Conservation (phyloP, 2,797 vertebrate genomes). For the Lycodopsis pacificus region DNA sequence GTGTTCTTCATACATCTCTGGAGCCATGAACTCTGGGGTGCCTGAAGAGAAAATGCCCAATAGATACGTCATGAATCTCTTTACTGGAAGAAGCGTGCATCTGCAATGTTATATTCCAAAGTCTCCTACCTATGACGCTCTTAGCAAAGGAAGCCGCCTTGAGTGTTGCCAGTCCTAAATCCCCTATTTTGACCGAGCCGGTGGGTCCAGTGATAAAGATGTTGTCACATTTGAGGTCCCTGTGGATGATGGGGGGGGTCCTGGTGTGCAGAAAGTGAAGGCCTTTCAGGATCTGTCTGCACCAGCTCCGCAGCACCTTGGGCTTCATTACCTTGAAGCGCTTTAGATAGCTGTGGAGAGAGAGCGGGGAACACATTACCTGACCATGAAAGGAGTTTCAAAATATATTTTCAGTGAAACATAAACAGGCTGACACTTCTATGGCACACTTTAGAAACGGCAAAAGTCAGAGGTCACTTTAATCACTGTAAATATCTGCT, state of each 20-base stretch:
- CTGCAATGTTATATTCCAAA: not conserved
- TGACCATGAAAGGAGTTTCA: not conserved
- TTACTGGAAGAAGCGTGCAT: not conserved
- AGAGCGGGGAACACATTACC: constrained; percentile 19
- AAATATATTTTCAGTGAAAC: not conserved
- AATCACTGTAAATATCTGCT: not conserved
- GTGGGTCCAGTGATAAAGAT: constrained; percentile 99
- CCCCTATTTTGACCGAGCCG: constrained; percentile 98
- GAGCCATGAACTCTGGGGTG: constrained; percentile 98
- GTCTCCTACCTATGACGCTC: constrained; percentile 94
- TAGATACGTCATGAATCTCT: not conserved
- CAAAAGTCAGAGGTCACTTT: not conserved
- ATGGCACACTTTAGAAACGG: not conserved
- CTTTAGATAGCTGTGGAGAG: constrained; percentile 91
- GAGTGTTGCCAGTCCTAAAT: constrained; percentile 96
- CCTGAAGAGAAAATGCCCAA: constrained; percentile 78
- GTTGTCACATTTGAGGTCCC: constrained; percentile 99
- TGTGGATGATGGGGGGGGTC: constrained; percentile 96
- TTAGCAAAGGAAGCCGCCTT: constrained; percentile 99
- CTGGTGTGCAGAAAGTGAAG: constrained; percentile 97
- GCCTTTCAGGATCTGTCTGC: constrained; percentile 97
- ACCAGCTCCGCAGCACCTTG: constrained; percentile 97
- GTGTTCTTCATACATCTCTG: constrained; percentile 99
- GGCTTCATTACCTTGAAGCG: constrained; percentile 99
- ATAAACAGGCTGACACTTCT: not conserved